Evolutionary conservation across 2,113 vertebrate species (phyloP).

Genomic region (Cebidichthys violaceus): DNA sequence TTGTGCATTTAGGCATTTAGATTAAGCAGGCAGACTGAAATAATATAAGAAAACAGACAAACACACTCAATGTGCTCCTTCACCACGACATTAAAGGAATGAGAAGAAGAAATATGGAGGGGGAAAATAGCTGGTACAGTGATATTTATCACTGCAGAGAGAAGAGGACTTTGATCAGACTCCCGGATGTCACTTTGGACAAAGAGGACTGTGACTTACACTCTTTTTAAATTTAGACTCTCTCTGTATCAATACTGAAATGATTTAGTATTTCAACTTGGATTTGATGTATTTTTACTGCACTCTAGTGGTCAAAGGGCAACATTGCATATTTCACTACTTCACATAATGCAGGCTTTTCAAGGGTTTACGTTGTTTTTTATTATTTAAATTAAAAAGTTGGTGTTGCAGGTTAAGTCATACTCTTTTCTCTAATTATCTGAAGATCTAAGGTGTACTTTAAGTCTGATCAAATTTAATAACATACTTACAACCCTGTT

Average conservation of each 20-base stretch:
- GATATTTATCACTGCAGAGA: neutral
- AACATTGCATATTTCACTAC: slow-evolving; percentile 70
- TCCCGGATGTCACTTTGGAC: neutral
- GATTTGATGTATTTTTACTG: slow-evolving; percentile 80
- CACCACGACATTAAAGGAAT: neutral
- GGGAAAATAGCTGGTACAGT: neutral
- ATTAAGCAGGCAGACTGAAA: neutral
- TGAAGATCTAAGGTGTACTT: neutral
- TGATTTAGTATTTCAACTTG: neutral
- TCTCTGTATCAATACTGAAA: neutral
- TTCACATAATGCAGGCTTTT: neutral
- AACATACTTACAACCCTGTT: neutral
- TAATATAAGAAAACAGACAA: neutral
- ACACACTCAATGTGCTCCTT: neutral
- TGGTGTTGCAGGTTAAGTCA: neutral
- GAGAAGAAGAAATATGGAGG: neutral
- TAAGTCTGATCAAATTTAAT: neutral
- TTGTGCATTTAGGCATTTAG: neutral
- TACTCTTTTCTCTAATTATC: neutral
- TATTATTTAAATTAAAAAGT: neutral
- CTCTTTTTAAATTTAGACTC: neutral
- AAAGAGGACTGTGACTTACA: neutral
- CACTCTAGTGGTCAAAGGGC: slow-evolving; percentile 86
- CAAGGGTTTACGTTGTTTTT: neutral
- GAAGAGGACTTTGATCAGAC: neutral